Evolutionary conservation across 2,888 invertebrate genomes (phyloP).

Genomic region (Drepana falcataria): DNA sequence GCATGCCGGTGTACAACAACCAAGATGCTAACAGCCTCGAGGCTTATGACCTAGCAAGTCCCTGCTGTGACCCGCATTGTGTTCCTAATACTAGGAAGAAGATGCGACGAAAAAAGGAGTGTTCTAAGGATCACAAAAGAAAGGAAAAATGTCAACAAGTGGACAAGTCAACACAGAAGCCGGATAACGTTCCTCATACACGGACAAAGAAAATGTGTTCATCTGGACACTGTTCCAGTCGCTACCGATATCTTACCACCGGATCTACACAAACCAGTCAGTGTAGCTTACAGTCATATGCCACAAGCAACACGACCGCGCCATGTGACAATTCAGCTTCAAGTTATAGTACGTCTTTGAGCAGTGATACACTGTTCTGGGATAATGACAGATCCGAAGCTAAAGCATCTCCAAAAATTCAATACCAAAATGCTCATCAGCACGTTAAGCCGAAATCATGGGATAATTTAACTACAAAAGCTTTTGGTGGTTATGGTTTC

Average conservation of each 20-base stretch:
- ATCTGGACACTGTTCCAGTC: conserved; percentile 57
- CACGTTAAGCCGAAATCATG: conserved; percentile 90
- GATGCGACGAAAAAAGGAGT: conserved; percentile 76
- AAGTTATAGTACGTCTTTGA: conserved; percentile 90
- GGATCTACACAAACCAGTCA: conserved; percentile 86
- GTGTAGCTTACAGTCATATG: conserved; percentile 90
- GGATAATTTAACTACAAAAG: conserved; percentile 92
- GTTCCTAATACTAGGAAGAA: conserved; percentile 82
- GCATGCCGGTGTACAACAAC: conserved; percentile 81
- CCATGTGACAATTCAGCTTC: conserved; percentile 85
- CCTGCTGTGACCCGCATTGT: conserved; percentile 92
- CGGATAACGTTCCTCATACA: conserved; percentile 66
- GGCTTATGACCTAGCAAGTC: conserved; percentile 91
- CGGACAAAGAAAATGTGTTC: conserved; percentile 64
- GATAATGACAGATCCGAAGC: conserved; percentile 77
- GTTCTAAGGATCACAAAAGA: conserved; percentile 80
- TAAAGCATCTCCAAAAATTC: conserved; percentile 67
- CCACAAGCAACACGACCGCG: conserved; percentile 84
- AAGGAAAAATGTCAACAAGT: conserved; percentile 79
- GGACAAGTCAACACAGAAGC: conserved; percentile 67
- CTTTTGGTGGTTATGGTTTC: conserved; percentile 91
- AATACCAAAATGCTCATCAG: conserved; percentile 67
- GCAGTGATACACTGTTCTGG: conserved; percentile 93
- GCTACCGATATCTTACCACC: conserved; percentile 81
- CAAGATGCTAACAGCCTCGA: conserved; percentile 89